These are phyloP conservation scores for Lytechinus variegatus DNA, from an alignment of 35 echinoderm and acorn worm genomes.

Conservation along the genomic window DNA sequence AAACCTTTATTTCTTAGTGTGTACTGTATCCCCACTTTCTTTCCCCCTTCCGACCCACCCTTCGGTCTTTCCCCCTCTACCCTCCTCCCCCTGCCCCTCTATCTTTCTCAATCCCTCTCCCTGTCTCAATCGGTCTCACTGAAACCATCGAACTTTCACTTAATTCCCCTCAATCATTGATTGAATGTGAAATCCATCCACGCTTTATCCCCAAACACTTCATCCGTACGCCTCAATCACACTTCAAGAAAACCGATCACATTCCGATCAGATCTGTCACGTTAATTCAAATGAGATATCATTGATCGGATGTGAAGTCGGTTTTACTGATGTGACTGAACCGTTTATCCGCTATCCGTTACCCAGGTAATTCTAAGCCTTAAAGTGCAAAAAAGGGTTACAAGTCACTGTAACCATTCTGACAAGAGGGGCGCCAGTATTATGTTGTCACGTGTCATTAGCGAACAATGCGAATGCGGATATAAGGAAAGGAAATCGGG, in stretches of 20 bases:
- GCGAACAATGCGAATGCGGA: neutral
- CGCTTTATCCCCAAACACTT: neutral
- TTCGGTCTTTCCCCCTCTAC: neutral
- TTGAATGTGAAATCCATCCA: neutral
- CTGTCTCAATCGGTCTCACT: neutral
- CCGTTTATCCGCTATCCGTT: neutral
- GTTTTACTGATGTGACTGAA: neutral
- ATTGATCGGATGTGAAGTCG: too few species aligned
- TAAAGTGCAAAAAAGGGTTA: slow-evolving; percentile 4
- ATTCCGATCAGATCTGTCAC: too few species aligned
- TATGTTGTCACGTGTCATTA: slow-evolving; percentile 4
- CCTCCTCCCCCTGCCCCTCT: neutral
- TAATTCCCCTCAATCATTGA: slow-evolving; percentile 12
- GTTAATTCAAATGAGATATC: too few species aligned
- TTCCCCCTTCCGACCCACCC: too few species aligned
- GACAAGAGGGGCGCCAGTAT: slow-evolving; percentile 15
- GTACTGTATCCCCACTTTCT: too few species aligned
- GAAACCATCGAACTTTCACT: neutral
- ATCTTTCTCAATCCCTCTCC: neutral
- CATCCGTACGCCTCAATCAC: neutral
- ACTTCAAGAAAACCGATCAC: too few species aligned
- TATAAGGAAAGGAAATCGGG: neutral
- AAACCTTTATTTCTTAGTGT: too few species aligned
- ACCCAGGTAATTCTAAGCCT: neutral
- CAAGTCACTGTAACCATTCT: slow-evolving; percentile 17